These are phyloP conservation scores for Sebastes ruberrimus DNA, from an alignment of 2,797 vertebrate species.

Conservation along the genomic window DNA sequence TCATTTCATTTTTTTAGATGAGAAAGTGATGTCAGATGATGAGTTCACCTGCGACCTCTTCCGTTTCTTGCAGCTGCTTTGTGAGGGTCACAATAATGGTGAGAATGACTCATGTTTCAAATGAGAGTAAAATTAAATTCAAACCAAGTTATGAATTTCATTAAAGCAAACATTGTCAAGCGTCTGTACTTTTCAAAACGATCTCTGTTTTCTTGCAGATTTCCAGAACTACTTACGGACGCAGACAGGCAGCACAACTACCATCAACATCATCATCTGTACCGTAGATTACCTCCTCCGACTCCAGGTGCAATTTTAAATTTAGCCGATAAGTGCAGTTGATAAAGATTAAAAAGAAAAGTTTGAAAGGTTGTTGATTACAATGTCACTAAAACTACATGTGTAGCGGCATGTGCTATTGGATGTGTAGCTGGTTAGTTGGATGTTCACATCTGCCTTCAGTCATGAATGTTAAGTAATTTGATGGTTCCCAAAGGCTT, in stretches of 20 bases:
- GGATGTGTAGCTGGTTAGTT: neutral
- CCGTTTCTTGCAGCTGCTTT: slow-evolving; percentile 94
- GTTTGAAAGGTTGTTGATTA: neutral
- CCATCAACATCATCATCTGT: slow-evolving; percentile 96
- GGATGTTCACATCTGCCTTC: neutral
- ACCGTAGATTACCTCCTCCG: slow-evolving; percentile 95
- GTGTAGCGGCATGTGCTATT: neutral
- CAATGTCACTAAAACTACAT: neutral
- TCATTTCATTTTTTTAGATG: slow-evolving; percentile 79
- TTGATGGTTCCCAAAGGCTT: neutral
- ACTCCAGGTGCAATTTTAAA: slow-evolving; percentile 84
- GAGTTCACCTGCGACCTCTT: slow-evolving; percentile 97
- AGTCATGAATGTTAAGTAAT: neutral
- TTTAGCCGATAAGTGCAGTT: neutral
- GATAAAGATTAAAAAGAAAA: neutral
- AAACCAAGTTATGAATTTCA: neutral
- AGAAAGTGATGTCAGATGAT: slow-evolving; percentile 97
- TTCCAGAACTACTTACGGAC: slow-evolving; percentile 97
- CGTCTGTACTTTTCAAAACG: neutral
- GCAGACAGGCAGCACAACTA: slow-evolving; percentile 94
- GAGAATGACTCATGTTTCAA: slow-evolving; percentile 27
- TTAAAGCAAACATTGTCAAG: neutral
- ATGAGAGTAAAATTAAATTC: neutral
- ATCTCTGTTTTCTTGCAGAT: slow-evolving; percentile 77
- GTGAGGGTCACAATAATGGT: slow-evolving; percentile 98